Evolutionary conservation across 2,113 vertebrate species (phyloP).

Genomic region (Embiotoca jacksoni): DNA sequence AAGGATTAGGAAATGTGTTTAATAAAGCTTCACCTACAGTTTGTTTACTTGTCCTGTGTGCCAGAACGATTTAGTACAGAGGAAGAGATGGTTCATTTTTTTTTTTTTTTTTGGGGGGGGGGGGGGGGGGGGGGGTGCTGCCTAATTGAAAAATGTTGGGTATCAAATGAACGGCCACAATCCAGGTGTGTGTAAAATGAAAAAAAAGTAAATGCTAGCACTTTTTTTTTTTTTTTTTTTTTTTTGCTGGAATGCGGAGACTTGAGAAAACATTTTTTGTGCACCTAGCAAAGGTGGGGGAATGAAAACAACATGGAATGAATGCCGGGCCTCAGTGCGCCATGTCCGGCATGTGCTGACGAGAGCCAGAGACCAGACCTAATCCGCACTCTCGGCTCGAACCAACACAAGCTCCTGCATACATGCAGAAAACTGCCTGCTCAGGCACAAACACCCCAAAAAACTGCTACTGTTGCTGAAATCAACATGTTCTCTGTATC

Average conservation of each 20-base stretch:
- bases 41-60: conserved; percentile 48
- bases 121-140: conserved; percentile 23
- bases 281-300: conserved; percentile 77
- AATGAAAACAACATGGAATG: conserved; percentile 83
- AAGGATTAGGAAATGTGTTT: conserved; percentile 52
- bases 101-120: neutral
- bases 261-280: conserved; percentile 80
- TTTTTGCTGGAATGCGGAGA: conserved; percentile 68
- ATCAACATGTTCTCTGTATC: neutral
- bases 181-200: conserved; percentile 74
- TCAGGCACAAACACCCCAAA: conserved; percentile 49
- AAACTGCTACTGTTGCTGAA: conserved; percentile 46
- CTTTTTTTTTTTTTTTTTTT: conserved; percentile 66
- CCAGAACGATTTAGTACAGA: conserved; percentile 29
- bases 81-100: conserved; percentile 37
- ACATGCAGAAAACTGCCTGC: conserved; percentile 54
- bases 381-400: conserved; percentile 62
- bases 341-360: conserved; percentile 77
- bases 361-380: conserved; percentile 78
- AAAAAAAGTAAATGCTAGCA: conserved; percentile 54
- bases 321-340: conserved; percentile 81
- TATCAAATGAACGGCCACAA: conserved; percentile 67
- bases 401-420: conserved; percentile 57
- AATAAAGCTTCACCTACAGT: conserved; percentile 45
- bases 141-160: conserved; percentile 61